A percentile compares a stretch with the other conserved stretches of the same genome.
Conservation (phyloP, 2,797 vertebrate species). For the Simalia tracyae region DNA sequence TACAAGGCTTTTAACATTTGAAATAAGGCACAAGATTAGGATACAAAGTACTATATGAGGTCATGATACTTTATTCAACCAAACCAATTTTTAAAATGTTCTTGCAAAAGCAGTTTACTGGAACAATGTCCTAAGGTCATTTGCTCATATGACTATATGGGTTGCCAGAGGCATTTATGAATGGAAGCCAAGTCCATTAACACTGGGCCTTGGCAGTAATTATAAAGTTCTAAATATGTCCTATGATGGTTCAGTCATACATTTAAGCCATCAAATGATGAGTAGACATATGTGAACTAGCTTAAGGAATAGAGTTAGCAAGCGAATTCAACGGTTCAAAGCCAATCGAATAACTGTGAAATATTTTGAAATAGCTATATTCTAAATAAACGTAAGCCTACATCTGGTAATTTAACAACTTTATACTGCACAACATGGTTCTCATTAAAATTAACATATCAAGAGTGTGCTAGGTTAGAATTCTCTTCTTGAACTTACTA, state of each 20-base stretch:
- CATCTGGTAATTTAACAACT: neutral
- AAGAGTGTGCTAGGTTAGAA: neutral
- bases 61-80: neutral
- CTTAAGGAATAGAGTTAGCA: neutral
- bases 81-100: neutral
- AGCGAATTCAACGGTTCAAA: neutral
- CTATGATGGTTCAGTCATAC: neutral
- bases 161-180: neutral
- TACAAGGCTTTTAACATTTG: neutral
- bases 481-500: neutral
- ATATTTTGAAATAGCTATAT: neutral
- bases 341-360: neutral
- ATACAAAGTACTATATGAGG: neutral
- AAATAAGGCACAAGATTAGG: neutral
- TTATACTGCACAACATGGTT: neutral
- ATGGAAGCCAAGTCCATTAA: neutral
- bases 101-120: neutral
- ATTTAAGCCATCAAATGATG: neutral
- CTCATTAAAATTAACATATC: neutral
- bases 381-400: neutral
- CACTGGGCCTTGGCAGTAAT: neutral
- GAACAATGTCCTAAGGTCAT: neutral
- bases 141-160: too few species aligned
- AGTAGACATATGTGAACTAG: neutral
- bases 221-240: neutral